Conservation (phyloP, 2,797 vertebrate species). For the Premnoplex brunnescens region DNA sequence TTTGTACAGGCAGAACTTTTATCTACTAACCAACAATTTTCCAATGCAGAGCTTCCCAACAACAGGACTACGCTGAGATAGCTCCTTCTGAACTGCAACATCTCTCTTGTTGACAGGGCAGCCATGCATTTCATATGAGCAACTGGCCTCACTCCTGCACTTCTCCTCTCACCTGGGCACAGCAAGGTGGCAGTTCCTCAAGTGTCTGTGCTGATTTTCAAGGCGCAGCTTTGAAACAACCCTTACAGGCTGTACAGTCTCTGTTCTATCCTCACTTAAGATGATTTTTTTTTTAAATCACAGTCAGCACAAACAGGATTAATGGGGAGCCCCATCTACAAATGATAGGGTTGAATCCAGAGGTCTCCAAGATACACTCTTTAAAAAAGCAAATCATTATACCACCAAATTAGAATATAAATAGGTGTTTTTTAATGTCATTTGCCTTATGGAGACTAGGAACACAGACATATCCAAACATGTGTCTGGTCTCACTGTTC, state of each 20-base stretch:
- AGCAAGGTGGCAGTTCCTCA: neutral
- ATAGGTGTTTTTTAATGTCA: neutral
- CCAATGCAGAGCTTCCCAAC: fast-evolving
- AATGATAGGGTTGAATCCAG: neutral
- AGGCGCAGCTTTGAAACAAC: neutral
- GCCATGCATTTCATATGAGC: neutral
- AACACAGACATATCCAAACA: neutral
- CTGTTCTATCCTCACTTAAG: neutral
- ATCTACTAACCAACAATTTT: neutral
- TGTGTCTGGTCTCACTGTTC: neutral
- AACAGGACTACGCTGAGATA: neutral
- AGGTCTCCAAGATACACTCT: neutral
- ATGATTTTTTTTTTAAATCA: neutral
- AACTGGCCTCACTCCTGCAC: neutral
- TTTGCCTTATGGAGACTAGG: neutral
- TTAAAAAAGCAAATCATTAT: neutral
- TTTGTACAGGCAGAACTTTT: neutral
- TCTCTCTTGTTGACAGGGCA: neutral
- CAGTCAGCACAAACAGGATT: fast-evolving
- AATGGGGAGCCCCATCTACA: neutral
- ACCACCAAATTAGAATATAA: neutral
- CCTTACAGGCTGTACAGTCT: neutral
- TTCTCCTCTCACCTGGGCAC: neutral
- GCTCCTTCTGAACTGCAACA: neutral
- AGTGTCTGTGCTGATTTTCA: neutral